Percentiles rank a stretch among this genome's conserved stretches.
These are phyloP conservation scores for Polietes domitor DNA, from an alignment of 2,888 invertebrate genomes.

Conservation along the genomic window DNA sequence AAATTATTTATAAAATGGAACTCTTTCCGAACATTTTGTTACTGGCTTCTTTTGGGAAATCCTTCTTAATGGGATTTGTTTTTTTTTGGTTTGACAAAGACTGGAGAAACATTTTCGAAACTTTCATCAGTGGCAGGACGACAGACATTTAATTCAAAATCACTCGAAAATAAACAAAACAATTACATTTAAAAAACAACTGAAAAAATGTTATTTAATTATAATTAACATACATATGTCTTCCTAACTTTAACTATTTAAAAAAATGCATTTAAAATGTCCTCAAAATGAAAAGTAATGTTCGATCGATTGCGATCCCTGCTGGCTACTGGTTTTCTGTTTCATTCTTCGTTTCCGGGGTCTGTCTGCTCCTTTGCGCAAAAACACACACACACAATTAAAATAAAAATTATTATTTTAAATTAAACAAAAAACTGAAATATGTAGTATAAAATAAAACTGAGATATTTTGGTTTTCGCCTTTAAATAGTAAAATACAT, in stretches of 20 bases:
- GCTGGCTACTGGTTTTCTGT: background rate
- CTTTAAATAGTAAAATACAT: slow-evolving; percentile 44
- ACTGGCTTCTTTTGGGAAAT: background rate
- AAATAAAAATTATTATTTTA: slow-evolving; percentile 5
- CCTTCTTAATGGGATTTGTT: background rate
- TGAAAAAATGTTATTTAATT: background rate
- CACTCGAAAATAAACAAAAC: slow-evolving; percentile 6
- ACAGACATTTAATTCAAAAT: background rate
- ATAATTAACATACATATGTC: slow-evolving; percentile 39
- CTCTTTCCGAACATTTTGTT: background rate
- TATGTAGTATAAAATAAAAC: slow-evolving; percentile 58
- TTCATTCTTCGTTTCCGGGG: slow-evolving; percentile 1
- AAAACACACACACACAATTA: background rate
- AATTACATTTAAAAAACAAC: slow-evolving; percentile 7
- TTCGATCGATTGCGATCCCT: too few species aligned
- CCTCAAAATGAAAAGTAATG: slow-evolving; percentile 13
- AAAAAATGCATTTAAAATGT: slow-evolving; percentile 49
- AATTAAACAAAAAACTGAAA: slow-evolving; percentile 39
- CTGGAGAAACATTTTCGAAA: background rate
- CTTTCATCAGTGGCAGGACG: background rate
- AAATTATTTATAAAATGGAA: background rate
- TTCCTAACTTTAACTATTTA: slow-evolving; percentile 37
- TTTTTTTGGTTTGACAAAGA: background rate
- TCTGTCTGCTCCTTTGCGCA: background rate
- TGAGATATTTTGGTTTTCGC: slow-evolving; percentile 49